A percentile compares a stretch with the other conserved stretches of the same genome.
Conservation (phyloP, 1,140 invertebrate genomes). For the Polypedilum pembai region DNA sequence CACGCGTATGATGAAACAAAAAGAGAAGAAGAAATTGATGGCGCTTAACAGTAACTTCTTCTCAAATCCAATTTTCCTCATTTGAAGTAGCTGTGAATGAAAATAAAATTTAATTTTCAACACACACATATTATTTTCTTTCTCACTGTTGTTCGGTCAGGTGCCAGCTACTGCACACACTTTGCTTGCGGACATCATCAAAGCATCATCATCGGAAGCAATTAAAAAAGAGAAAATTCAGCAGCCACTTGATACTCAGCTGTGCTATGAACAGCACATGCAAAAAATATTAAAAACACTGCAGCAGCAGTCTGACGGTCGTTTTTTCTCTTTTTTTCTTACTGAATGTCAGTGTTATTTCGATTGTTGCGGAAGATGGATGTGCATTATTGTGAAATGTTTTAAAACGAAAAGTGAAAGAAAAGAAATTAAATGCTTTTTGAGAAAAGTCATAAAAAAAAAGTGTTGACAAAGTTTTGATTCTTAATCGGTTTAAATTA, state of each 20-base stretch:
- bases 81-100: neutral
- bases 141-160: neutral
- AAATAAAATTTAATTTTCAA: neutral
- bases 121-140: no score
- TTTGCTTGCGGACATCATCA: neutral
- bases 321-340: neutral
- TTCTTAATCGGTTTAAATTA: no score
- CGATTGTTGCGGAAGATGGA: neutral
- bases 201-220: constrained; percentile 2
- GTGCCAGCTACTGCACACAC: neutral
- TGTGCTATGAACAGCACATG: neutral
- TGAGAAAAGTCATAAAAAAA: no score
- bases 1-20: neutral
- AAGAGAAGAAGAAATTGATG: neutral
- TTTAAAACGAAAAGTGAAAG: neutral
- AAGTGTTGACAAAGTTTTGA: no score
- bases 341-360: neutral
- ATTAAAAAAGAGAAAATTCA: constrained; percentile 19
- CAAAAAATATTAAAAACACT: constrained; percentile 2
- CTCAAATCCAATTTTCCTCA: neutral
- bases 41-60: constrained; percentile 14
- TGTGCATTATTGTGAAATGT: neutral
- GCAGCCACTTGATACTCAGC: constrained; percentile 9
- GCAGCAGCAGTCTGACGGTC: no score
- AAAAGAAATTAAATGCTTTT: no score